These are phyloP conservation scores for Dorcus parallelipipedus DNA, from an alignment of 2,888 invertebrate genomes.

Conservation along the genomic window DNA sequence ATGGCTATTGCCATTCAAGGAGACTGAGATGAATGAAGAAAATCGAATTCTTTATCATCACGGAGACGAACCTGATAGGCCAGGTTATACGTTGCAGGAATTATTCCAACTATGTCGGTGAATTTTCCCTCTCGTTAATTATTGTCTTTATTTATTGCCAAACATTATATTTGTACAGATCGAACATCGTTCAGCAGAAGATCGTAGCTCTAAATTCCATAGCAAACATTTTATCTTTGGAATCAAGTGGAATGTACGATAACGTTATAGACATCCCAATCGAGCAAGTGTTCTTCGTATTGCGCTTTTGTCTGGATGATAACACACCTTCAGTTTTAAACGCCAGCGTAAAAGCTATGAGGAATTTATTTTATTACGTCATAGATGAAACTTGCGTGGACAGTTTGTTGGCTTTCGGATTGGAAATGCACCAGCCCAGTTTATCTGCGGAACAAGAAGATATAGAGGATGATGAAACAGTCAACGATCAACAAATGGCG, in stretches of 20 bases:
- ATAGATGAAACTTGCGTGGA: slow-evolving; percentile 77
- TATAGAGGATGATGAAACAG: slow-evolving; percentile 57
- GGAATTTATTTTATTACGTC: slow-evolving; percentile 70
- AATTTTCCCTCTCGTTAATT: neutral
- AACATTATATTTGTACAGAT: slow-evolving; percentile 45
- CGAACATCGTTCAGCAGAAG: slow-evolving; percentile 79
- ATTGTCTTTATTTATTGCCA: neutral
- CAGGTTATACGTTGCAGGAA: slow-evolving; percentile 89
- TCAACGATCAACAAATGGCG: slow-evolving; percentile 84
- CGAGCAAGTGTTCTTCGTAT: slow-evolving; percentile 73
- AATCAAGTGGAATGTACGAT: slow-evolving; percentile 74
- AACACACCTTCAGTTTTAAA: slow-evolving; percentile 68
- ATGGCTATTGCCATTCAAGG: slow-evolving; percentile 69
- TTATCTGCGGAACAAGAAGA: slow-evolving; percentile 45
- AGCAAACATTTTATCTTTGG: slow-evolving; percentile 71
- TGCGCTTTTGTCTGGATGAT: slow-evolving; percentile 86
- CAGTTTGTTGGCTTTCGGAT: slow-evolving; percentile 62
- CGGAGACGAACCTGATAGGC: slow-evolving; percentile 85
- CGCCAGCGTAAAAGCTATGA: slow-evolving; percentile 72
- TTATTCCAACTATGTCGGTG: slow-evolving; percentile 72
- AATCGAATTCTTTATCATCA: slow-evolving; percentile 81
- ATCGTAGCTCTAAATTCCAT: slow-evolving; percentile 75
- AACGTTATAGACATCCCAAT: slow-evolving; percentile 70
- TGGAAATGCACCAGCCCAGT: slow-evolving; percentile 62
- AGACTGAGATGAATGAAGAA: slow-evolving; percentile 58